These are phyloP conservation scores for Argopecten irradians DNA, from an alignment of 1,140 invertebrate genomes.

Conservation along the genomic window DNA sequence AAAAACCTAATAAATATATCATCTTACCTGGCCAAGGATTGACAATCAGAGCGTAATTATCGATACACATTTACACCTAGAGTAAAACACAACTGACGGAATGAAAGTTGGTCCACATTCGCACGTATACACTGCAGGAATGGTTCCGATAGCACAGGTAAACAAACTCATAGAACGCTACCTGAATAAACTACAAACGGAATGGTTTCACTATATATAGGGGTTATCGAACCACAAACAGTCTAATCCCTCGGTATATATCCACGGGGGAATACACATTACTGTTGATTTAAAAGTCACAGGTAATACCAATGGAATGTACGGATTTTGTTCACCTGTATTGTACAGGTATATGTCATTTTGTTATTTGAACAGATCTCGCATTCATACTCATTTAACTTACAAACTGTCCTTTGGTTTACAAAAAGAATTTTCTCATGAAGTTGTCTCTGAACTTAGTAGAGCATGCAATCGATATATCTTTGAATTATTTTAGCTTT, in stretches of 20 bases:
- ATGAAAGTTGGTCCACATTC: background rate
- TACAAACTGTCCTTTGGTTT: background rate
- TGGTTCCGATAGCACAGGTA: too few relatives aligned
- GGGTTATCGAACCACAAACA: constrained; percentile 15
- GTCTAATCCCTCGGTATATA: constrained; percentile 5
- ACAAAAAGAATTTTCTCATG: too few relatives aligned
- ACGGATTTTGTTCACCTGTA: background rate
- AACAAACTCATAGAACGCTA: too few relatives aligned
- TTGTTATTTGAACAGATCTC: background rate
- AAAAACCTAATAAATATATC: background rate
- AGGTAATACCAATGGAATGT: background rate
- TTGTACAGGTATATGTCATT: background rate
- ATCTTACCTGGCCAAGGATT: background rate
- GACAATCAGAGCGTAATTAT: background rate
- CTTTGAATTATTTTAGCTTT: too few relatives aligned
- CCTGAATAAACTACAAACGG: too few relatives aligned
- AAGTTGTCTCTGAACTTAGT: too few relatives aligned
- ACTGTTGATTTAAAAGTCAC: background rate
- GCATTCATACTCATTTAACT: background rate
- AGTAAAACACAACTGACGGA: background rate
- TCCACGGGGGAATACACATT: background rate
- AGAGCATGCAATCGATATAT: too few relatives aligned
- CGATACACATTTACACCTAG: background rate
- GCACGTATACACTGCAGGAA: background rate
- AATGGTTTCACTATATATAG: background rate